A percentile compares a stretch with the other conserved stretches of the same genome.
phyloP scores from a whole-genome alignment of 2,113 vertebrate species.

The Gadus macrocephalus region DNA sequence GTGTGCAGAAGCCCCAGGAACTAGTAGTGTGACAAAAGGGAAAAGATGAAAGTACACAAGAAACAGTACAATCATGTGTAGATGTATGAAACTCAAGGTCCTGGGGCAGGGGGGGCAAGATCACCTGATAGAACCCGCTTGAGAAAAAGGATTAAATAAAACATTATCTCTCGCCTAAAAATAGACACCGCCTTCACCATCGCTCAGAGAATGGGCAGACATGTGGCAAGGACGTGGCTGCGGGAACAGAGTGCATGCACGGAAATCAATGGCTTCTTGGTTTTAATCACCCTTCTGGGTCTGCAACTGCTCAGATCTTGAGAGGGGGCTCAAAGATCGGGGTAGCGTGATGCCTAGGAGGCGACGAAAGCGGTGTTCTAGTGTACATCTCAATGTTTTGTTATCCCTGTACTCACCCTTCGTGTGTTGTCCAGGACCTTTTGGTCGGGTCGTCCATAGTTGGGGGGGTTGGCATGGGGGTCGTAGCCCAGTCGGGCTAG shows the following conservation, averaged over 20 bases:
- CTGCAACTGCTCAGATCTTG: too few relatives aligned
- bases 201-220: conserved; percentile 8
- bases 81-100: conserved; percentile 16
- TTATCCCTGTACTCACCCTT: conserved; percentile 76
- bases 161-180: conserved; percentile 33
- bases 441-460: conserved; percentile 89
- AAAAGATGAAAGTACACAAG: too few relatives aligned
- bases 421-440: conserved; percentile 93
- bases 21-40: too few relatives aligned
- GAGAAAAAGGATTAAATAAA: conserved; percentile 38
- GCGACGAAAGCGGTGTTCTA: neutral
- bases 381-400: neutral
- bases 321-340: too few relatives aligned
- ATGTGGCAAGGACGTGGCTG: conserved; percentile 9
- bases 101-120: conserved; percentile 11
- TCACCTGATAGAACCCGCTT: conserved; percentile 33
- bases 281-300: neutral
- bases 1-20: too few relatives aligned
- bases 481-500: conserved; percentile 91
- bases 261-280: neutral
- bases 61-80: conserved; percentile 1
- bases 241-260: neutral
- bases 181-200: conserved; percentile 21
- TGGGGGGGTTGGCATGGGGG: conserved; percentile 91
- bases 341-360: too few relatives aligned